A percentile compares a stretch with the other conserved stretches of the same genome.
Conservation (phyloP, 1,140 invertebrate genomes). For the Drosophila nebulosa region DNA sequence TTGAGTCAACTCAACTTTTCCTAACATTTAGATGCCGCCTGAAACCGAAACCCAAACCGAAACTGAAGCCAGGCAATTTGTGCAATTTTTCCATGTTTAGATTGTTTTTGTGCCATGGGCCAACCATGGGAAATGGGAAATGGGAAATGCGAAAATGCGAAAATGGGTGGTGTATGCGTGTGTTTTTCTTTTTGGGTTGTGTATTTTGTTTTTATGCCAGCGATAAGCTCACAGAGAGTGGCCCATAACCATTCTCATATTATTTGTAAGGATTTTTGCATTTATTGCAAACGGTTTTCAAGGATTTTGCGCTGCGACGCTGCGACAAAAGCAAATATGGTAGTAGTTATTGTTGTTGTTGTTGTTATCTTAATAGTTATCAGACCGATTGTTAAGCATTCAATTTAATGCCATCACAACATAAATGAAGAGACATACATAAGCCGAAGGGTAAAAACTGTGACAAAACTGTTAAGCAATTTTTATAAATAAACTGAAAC, state of each 20-base stretch:
- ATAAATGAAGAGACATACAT: slow-evolving; percentile 69
- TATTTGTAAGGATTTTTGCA: slow-evolving; percentile 78
- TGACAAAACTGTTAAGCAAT: slow-evolving; percentile 58
- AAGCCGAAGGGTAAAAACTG: slow-evolving; percentile 23
- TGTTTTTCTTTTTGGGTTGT: slow-evolving; percentile 28
- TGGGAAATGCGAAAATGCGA: too few species aligned
- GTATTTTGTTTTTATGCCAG: slow-evolving; percentile 67
- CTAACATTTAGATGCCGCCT: slow-evolving; percentile 43
- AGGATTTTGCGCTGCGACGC: slow-evolving; percentile 50
- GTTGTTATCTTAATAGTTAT: slow-evolving; percentile 78
- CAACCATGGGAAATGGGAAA: too few species aligned
- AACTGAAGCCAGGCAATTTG: slow-evolving; percentile 69
- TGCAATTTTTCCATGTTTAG: slow-evolving; percentile 75
- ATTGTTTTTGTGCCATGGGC: slow-evolving; percentile 56
- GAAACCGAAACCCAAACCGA: slow-evolving; percentile 37
- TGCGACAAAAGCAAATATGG: slow-evolving; percentile 52
- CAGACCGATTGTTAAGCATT: slow-evolving; percentile 51
- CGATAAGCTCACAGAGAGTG: slow-evolving; percentile 71
- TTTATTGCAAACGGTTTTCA: slow-evolving; percentile 72
- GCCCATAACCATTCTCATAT: slow-evolving; percentile 73
- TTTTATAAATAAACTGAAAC: slow-evolving; percentile 62
- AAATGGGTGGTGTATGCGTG: slow-evolving; percentile 9
- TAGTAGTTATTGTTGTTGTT: slow-evolving; percentile 50
- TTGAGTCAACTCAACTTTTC: slow-evolving; percentile 26
- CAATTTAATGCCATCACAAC: slow-evolving; percentile 55